Evolutionary conservation across 2,113 vertebrate genomes (phyloP).

Genomic region (Gnathonemus echidnorhynchus): DNA sequence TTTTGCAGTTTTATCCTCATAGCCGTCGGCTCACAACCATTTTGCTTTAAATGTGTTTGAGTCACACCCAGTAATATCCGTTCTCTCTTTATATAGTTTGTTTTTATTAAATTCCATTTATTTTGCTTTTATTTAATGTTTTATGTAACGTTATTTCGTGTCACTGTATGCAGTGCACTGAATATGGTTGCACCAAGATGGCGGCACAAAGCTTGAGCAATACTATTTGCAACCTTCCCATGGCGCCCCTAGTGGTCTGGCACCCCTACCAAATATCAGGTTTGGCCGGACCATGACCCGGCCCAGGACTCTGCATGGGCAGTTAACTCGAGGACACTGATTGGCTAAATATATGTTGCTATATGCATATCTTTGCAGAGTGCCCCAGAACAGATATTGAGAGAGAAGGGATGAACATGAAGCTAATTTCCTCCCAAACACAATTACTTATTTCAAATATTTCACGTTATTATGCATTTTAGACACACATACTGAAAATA

Average conservation of each 20-base stretch:
- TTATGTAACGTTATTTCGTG: background rate
- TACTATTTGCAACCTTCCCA: background rate
- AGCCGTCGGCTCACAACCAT: background rate
- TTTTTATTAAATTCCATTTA: background rate
- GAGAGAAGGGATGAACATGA: background rate
- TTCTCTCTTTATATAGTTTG: background rate
- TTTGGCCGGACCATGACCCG: background rate
- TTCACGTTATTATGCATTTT: background rate
- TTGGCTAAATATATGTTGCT: background rate
- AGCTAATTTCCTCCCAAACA: background rate
- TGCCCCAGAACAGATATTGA: background rate
- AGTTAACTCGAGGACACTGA: too few relatives aligned
- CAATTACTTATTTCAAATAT: background rate
- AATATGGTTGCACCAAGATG: background rate
- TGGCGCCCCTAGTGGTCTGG: background rate
- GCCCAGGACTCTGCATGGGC: background rate
- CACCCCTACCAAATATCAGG: background rate
- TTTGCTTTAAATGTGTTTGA: background rate
- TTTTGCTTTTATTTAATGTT: background rate
- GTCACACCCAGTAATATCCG: background rate
- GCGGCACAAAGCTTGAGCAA: background rate
- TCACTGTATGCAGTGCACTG: background rate
- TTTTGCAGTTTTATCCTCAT: background rate
- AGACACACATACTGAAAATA: background rate
- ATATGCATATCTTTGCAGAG: background rate